Evolutionary conservation across 1,140 invertebrate genomes (phyloP).

Genomic region (Diachasmimorpha longicaudata): DNA sequence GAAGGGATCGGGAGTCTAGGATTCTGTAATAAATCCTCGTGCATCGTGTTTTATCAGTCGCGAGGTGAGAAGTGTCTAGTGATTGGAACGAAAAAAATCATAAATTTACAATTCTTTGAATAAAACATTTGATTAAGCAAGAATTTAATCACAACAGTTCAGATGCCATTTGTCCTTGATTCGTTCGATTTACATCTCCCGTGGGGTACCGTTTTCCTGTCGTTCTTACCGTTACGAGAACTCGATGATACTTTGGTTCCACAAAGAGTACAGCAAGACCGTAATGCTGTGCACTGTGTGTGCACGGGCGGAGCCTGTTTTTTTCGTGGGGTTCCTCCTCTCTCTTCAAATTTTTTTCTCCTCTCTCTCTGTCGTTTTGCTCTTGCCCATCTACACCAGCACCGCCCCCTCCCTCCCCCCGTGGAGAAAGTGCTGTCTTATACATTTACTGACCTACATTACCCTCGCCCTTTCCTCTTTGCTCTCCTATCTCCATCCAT

Average conservation of each 20-base stretch:
- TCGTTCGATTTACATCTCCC: slow-evolving; percentile 10
- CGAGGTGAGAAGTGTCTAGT: too few species aligned
- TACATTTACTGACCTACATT: slow-evolving; percentile 63
- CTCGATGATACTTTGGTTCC: background rate
- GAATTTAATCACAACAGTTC: background rate
- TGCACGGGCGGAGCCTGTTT: slow-evolving; percentile 45
- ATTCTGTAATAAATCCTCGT: background rate
- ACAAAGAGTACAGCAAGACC: slow-evolving; percentile 25
- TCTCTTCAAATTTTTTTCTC: background rate
- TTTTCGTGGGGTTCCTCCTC: background rate
- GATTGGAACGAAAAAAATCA: background rate
- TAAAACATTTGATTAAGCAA: background rate
- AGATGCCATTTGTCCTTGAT: slow-evolving; percentile 9
- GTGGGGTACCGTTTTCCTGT: background rate
- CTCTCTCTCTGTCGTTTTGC: background rate
- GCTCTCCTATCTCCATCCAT: slow-evolving; percentile 22
- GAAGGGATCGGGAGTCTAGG: background rate
- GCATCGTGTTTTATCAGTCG: background rate
- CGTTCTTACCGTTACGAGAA: slow-evolving; percentile 3
- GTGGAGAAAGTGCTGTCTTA: slow-evolving; percentile 58
- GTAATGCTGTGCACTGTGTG: background rate
- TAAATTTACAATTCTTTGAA: background rate
- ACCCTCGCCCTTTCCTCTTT: slow-evolving; percentile 43
- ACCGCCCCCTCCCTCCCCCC: slow-evolving; percentile 48
- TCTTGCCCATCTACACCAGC: background rate